phyloP scores from a whole-genome alignment of 2,888 invertebrate genomes.

The Macrophya annulata region DNA sequence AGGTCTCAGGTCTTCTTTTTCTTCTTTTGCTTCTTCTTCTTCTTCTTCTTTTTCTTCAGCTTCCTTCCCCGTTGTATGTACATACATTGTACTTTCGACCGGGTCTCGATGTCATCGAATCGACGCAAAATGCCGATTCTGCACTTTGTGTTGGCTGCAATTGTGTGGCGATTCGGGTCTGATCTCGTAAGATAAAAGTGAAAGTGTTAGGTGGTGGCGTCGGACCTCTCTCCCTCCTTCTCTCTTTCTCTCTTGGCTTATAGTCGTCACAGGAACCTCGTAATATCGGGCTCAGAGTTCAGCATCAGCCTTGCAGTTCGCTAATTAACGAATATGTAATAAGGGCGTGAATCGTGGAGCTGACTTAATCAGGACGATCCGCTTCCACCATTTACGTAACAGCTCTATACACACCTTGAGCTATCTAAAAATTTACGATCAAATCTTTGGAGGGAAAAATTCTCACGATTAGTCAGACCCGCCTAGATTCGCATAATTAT shows the following conservation, averaged over 20 bases:
- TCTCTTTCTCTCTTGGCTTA: conserved; percentile 24
- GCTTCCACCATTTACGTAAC: neutral
- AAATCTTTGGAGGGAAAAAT: neutral
- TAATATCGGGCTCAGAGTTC: conserved; percentile 35
- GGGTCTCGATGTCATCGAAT: neutral
- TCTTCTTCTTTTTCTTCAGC: neutral
- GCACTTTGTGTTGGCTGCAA: conserved; percentile 27
- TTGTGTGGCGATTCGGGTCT: conserved; percentile 53
- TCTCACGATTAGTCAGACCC: neutral
- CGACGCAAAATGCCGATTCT: neutral
- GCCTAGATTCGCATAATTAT: neutral
- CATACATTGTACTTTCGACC: neutral
- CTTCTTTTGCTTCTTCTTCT: too few relatives aligned
- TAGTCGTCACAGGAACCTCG: conserved; percentile 27
- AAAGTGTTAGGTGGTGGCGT: conserved; percentile 54
- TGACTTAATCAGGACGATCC: neutral
- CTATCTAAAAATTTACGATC: neutral
- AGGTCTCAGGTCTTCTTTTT: neutral
- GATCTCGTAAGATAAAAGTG: conserved; percentile 58
- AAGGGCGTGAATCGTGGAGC: conserved; percentile 12
- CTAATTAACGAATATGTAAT: conserved; percentile 44
- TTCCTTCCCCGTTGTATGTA: neutral
- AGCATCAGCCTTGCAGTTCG: conserved; percentile 21
- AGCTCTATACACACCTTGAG: neutral
- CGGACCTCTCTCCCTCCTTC: conserved; percentile 32